Evolutionary conservation across 2,113 vertebrate species (phyloP).

Genomic region (Dicrurus megarhynchus): DNA sequence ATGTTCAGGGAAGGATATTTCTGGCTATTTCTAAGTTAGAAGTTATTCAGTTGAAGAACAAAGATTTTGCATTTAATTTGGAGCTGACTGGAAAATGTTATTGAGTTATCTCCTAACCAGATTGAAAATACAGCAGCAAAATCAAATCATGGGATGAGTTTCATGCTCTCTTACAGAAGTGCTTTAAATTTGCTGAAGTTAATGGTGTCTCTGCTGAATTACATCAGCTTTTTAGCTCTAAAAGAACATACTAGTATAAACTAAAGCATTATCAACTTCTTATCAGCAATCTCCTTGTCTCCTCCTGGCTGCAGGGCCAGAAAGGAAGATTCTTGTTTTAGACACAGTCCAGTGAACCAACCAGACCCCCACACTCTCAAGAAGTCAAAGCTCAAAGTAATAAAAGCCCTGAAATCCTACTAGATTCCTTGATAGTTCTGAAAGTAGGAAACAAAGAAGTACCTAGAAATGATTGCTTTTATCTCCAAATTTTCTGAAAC

Average conservation of each 20-base stretch:
- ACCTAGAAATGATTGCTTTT: neutral
- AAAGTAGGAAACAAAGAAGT: neutral
- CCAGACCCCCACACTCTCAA: neutral
- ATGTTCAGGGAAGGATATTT: neutral
- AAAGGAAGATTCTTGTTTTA: neutral
- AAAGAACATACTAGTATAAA: conserved; percentile 10
- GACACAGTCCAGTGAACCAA: neutral
- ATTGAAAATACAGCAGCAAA: conserved; percentile 46
- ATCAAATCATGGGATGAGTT: conserved; percentile 48
- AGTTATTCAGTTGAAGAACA: conserved; percentile 20
- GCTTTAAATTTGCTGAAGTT: conserved; percentile 41
- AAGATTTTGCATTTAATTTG: conserved; percentile 48
- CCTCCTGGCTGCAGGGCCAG: neutral
- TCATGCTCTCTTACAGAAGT: conserved; percentile 23
- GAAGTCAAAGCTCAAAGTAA: neutral
- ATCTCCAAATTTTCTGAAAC: neutral
- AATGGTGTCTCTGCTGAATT: conserved; percentile 36
- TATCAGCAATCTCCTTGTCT: conserved; percentile 8
- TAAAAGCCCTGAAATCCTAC: neutral
- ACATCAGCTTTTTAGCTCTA: conserved; percentile 25
- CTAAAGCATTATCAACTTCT: conserved; percentile 2
- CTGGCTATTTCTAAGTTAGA: neutral
- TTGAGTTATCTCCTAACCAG: conserved; percentile 34
- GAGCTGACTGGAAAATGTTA: conserved; percentile 48
- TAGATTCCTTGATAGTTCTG: neutral